These are phyloP conservation scores for Carcharodon carcharias DNA, from an alignment of 2,797 vertebrate species.

Conservation along the genomic window DNA sequence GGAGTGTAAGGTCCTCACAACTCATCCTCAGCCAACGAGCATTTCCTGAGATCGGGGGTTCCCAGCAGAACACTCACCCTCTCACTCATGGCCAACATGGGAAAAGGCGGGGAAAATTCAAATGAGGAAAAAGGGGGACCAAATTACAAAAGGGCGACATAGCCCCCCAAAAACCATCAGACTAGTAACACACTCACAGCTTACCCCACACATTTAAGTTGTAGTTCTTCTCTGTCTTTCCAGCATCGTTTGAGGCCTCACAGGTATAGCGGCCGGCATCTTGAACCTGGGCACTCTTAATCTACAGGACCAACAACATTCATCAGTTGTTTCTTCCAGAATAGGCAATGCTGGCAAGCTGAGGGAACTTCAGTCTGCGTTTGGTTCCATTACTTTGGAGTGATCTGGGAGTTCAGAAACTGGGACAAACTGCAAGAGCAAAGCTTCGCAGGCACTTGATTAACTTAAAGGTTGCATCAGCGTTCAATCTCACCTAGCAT, in stretches of 20 bases:
- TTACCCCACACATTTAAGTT: conserved; percentile 57
- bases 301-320: background rate
- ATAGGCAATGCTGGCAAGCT: background rate
- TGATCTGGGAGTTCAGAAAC: background rate
- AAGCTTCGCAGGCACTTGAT: background rate
- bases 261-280: conserved; percentile 54
- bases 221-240: conserved; percentile 50
- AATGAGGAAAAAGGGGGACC: background rate
- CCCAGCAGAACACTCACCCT: background rate
- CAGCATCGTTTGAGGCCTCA: conserved; percentile 43
- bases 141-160: background rate
- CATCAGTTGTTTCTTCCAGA: background rate
- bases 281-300: conserved; percentile 24
- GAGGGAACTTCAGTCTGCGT: background rate
- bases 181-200: background rate
- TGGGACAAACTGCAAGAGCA: background rate
- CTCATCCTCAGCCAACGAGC: background rate
- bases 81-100: background rate
- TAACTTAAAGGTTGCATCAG: background rate
- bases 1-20: background rate
- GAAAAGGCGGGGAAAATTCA: background rate
- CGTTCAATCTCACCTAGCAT: background rate
- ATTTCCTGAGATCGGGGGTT: background rate
- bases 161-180: background rate
- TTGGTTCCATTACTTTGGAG: too few relatives aligned